Evolutionary conservation across 1,140 invertebrate genomes (phyloP), one percentile per base, ranked within the genome.

Genomic region (Drosophila asahinai): DNA sequence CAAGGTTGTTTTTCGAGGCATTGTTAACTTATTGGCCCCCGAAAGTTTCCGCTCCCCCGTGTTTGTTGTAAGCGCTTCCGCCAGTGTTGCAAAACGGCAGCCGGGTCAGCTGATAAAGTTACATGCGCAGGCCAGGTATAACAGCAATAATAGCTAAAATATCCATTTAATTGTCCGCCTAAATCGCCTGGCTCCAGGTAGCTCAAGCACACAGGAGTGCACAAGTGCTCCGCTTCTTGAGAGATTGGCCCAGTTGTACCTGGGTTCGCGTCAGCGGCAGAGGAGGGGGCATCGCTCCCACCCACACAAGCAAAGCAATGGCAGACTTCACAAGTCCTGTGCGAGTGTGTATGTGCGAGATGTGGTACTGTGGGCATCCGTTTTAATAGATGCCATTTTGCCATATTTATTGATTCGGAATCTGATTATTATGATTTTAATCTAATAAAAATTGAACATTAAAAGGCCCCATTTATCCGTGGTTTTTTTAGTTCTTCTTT

Each of bases 61-160:
- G 66, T 71, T 86, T 81, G 65, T 81, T 81, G 82, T 84, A 86
- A 81, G 51, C 51, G 68, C 58, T 36, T 17, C 7, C 14, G 19
- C 19, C 40, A 84, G 81, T 81, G 77, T 84, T 87, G 81, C 22
- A 25, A 64, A 84, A 45, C 65, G 62, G 3, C 38, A 8, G 14
- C 30, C 36, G 22, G 43, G 77, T 87, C 83, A 87, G 83, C 83
- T 87, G 83, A 89, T 84, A 65, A 76, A 76, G 70, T 86, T 84
- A 75, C 80, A 83, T 59, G 68, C 64, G 55, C 48, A 52, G 55
- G 51, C 27, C 48, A 58, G 64, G 40, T 48, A 45, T 63, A 64
- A 40, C 47, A 52, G 40, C 64, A 76, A 48, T 55, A 43, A 47
- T 19, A 7, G 14, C 30, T 22, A n/a, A 59, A 38, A 38, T 27